Conservation (phyloP, 2,797 vertebrate genomes). For the Notoglanidium macrostoma region DNA sequence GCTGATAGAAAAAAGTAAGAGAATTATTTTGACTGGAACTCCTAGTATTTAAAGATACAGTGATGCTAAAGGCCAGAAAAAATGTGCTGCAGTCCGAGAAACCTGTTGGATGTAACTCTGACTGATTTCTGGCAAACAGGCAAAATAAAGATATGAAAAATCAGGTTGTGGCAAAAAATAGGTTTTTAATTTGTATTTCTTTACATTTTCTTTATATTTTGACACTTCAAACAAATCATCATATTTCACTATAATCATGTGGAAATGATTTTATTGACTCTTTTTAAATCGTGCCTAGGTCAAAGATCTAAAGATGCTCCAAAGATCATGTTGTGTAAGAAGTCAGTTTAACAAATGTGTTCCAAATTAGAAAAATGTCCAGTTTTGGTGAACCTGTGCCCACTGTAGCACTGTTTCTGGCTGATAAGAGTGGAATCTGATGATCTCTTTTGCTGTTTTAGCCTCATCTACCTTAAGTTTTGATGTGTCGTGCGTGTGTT, state of each 20-base stretch:
- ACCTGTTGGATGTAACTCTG: not conserved
- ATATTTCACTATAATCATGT: not conserved
- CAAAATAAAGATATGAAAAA: not conserved
- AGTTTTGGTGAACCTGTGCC: not conserved
- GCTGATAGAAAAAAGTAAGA: not conserved
- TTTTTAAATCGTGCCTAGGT: not conserved
- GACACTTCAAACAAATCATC: not conserved
- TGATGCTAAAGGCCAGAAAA: not conserved
- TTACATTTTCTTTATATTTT: not conserved
- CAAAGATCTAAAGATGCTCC: no score
- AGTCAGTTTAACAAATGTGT: not conserved
- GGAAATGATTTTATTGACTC: not conserved
- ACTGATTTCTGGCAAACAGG: not conserved
- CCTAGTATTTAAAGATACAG: not conserved
- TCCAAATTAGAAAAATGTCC: not conserved
- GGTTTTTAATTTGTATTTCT: not conserved
- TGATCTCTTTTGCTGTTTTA: not conserved
- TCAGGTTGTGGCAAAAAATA: not conserved
- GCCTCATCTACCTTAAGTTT: not conserved
- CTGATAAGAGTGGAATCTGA: not conserved
- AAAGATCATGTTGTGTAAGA: not conserved
- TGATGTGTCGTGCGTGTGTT: not conserved
- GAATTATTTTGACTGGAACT: not conserved
- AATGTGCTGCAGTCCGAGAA: not conserved
- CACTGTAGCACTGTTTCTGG: not conserved